phyloP scores from a whole-genome alignment of 2,888 invertebrate genomes.

The Bruchidius siliquastri region DNA sequence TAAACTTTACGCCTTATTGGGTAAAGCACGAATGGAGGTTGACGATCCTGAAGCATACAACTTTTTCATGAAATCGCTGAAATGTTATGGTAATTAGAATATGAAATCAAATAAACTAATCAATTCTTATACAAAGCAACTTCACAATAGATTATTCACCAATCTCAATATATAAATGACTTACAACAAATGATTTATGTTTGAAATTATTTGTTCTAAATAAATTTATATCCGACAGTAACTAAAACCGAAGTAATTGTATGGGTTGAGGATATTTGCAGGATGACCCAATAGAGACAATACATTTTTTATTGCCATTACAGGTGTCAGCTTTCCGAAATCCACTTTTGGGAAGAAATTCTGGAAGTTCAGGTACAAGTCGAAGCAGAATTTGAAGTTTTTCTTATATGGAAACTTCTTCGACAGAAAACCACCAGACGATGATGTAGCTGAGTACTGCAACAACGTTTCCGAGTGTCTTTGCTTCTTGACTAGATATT shows the following conservation, averaged over 20 bases:
- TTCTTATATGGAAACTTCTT: constrained; percentile 32
- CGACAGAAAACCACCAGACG: constrained; percentile 29
- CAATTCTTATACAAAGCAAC: too few species aligned
- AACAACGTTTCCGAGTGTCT: constrained; percentile 49
- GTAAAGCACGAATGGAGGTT: constrained; percentile 43
- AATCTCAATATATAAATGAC: too few species aligned
- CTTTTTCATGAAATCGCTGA: constrained; percentile 41
- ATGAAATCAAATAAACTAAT: neutral
- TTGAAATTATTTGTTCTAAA: too few species aligned
- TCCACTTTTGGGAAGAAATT: constrained; percentile 29
- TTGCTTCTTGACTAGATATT: constrained; percentile 43
- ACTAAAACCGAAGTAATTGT: too few species aligned
- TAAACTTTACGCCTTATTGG: constrained; percentile 47
- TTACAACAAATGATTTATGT: too few species aligned
- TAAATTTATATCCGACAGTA: too few species aligned
- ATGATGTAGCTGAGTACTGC: constrained; percentile 44
- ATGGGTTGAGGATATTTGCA: neutral
- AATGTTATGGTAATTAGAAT: constrained; percentile 37
- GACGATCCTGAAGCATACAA: constrained; percentile 44
- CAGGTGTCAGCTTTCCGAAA: constrained; percentile 43
- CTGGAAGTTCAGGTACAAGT: constrained; percentile 30
- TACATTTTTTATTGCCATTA: constrained; percentile 1
- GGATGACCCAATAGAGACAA: neutral
- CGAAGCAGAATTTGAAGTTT: constrained; percentile 39
- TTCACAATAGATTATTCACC: too few species aligned